phyloP scores from a whole-genome alignment of 2,888 invertebrate genomes.

The Acanthopleura granulata region DNA sequence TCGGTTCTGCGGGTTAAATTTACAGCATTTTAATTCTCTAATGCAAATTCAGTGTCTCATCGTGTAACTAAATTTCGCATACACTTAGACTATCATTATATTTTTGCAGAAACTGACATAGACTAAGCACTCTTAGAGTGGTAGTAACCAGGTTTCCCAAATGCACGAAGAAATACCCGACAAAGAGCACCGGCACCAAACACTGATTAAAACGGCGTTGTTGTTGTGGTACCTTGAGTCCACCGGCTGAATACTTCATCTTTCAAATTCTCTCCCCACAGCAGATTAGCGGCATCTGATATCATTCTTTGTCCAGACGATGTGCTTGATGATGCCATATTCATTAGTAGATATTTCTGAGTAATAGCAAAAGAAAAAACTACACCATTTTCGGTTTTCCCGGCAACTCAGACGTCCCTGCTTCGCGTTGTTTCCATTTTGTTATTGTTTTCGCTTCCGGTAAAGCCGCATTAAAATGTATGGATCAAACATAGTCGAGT shows the following conservation, averaged over 20 bases:
- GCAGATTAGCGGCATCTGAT: slow-evolving; percentile 79
- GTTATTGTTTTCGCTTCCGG: no score
- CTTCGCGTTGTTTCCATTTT: no score
- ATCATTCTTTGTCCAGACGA: neutral
- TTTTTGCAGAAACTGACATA: no score
- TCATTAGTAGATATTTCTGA: neutral
- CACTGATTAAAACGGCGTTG: neutral
- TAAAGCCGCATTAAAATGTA: no score
- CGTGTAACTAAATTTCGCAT: no score
- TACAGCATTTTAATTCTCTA: no score
- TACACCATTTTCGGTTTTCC: slow-evolving; percentile 17
- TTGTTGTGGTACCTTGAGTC: slow-evolving; percentile 81
- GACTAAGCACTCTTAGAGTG: no score
- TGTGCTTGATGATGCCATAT: slow-evolving; percentile 17
- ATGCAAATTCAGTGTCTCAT: no score
- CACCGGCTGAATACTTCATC: slow-evolving; percentile 90
- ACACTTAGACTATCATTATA: no score
- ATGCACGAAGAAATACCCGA: neutral
- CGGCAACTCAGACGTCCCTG: neutral
- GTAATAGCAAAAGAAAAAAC: neutral
- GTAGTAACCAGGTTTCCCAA: neutral
- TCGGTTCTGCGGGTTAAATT: no score
- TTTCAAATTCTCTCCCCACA: slow-evolving; percentile 89
- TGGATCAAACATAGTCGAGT: no score
- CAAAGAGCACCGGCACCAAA: no score